These are phyloP conservation scores for Rhaphigaster nebulosa DNA, from an alignment of 2,888 invertebrate species.

Conservation along the genomic window DNA sequence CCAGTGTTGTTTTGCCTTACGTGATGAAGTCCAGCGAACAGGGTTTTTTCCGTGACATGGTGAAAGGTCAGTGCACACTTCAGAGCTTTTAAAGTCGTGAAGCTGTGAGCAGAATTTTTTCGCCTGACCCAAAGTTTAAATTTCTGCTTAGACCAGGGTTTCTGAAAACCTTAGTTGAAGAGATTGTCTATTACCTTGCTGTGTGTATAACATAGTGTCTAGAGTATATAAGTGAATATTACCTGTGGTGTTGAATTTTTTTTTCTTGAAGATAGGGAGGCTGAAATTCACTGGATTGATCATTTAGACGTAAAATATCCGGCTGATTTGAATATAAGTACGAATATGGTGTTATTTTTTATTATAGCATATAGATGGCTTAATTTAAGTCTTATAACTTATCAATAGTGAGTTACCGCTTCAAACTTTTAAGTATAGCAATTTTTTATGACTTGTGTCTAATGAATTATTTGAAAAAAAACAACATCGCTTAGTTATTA, in stretches of 20 bases:
- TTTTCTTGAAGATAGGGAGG: not conserved
- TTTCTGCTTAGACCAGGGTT: too few species aligned
- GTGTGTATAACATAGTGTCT: too few species aligned
- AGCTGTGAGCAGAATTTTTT: not conserved
- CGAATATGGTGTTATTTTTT: too few species aligned
- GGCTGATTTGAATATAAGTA: not conserved
- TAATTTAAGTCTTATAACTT: not conserved
- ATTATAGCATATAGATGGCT: not conserved
- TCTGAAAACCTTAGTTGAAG: too few species aligned
- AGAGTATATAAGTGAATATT: not conserved
- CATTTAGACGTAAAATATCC: not conserved
- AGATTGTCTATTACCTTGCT: too few species aligned
- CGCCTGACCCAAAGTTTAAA: not conserved
- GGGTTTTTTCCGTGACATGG: not conserved
- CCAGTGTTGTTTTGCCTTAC: not conserved
- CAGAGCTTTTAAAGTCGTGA: not conserved
- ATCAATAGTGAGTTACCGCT: too few species aligned
- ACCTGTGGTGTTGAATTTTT: not conserved
- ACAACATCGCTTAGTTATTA: too few species aligned
- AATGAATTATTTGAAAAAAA: too few species aligned
- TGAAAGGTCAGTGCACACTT: conserved; percentile 2
- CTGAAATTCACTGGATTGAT: not conserved
- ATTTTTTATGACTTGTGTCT: too few species aligned
- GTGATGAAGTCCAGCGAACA: not conserved
- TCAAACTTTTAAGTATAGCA: too few species aligned